phyloP scores from a whole-genome alignment of 2,888 invertebrate species.

The Drosophila anomelani region DNA sequence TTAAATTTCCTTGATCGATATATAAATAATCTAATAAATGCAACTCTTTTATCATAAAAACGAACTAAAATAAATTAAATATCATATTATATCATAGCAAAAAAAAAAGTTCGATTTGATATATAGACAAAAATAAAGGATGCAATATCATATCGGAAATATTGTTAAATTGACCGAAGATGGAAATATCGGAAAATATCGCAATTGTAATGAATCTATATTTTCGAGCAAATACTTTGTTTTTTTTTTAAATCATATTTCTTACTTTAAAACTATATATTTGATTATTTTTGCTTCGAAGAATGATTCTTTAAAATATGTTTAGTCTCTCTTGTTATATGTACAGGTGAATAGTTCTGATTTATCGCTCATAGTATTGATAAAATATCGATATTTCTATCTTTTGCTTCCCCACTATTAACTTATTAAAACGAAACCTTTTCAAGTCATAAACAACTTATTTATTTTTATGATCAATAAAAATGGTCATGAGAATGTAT shows the following conservation, averaged over 20 bases:
- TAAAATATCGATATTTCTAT: background rate
- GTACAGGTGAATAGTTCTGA: no score
- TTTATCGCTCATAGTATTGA: background rate
- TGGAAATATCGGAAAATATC: background rate
- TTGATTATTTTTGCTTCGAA: background rate
- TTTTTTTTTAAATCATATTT: no score
- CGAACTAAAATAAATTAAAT: background rate
- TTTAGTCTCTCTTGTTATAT: no score
- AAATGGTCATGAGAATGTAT: slow-evolving; percentile 50
- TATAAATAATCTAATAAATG: background rate
- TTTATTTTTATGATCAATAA: slow-evolving; percentile 55
- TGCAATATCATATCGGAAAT: background rate
- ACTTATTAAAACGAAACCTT: background rate
- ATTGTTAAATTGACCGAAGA: background rate
- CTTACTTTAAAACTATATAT: background rate
- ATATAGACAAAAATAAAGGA: background rate
- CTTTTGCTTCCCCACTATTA: no score
- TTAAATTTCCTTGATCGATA: background rate
- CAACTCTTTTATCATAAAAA: background rate
- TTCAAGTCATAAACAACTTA: slow-evolving; percentile 31
- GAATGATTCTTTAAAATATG: no score
- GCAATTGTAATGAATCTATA: background rate
- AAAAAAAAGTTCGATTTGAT: background rate
- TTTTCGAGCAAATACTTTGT: background rate
- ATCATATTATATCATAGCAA: no score